These are phyloP conservation scores for Digitonthophagus gazella DNA, from an alignment of 2,888 invertebrate species.

Conservation along the genomic window DNA sequence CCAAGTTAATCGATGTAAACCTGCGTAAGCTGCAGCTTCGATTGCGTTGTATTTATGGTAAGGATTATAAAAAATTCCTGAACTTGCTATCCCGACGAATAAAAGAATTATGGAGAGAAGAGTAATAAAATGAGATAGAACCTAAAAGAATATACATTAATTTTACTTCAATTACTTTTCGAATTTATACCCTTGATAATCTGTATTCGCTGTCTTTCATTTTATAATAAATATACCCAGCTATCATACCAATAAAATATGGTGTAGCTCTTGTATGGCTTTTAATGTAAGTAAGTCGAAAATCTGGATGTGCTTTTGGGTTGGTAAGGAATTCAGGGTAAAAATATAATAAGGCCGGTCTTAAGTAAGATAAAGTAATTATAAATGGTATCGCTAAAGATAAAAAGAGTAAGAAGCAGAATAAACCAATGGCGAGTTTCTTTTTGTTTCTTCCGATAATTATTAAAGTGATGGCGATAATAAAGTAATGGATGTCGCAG, in stretches of 20 bases:
- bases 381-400: constrained; percentile 56
- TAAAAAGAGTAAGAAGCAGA: constrained; percentile 46
- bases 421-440: constrained; percentile 48
- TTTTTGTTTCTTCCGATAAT: constrained; percentile 51
- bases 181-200: constrained; percentile 44
- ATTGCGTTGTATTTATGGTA: constrained; percentile 52
- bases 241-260: constrained; percentile 59
- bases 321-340: constrained; percentile 57
- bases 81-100: constrained; percentile 52
- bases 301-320: constrained; percentile 56
- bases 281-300: constrained; percentile 58
- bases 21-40: constrained; percentile 58
- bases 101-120: constrained; percentile 51
- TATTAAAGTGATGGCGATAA: constrained; percentile 55
- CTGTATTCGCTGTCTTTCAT: constrained; percentile 40
- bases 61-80: constrained; percentile 55
- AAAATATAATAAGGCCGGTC: constrained; percentile 58
- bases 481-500: constrained; percentile 68
- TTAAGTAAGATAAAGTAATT: constrained; percentile 53
- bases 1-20: constrained; percentile 59
- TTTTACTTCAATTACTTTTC: constrained; percentile 14
- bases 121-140: constrained; percentile 52
- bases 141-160: constrained; percentile 46
- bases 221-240: constrained; percentile 54
- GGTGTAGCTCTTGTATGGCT: constrained; percentile 60